phyloP scores from a whole-genome alignment of 2,888 invertebrate genomes.

The Furcula furcula region DNA sequence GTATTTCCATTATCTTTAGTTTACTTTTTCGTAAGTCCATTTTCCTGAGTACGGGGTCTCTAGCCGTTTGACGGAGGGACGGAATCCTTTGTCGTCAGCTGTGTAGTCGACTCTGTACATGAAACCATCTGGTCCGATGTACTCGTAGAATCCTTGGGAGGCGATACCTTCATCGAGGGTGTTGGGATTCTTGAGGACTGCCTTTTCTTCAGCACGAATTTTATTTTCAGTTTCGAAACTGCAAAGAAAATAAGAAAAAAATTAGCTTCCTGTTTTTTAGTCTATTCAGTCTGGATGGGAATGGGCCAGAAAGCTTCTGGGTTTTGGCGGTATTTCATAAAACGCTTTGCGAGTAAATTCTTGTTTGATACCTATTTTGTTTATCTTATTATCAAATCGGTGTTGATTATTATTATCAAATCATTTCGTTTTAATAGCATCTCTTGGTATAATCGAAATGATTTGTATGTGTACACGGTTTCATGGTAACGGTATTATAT shows the following conservation, averaged over 20 bases:
- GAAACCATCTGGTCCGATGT: constrained; percentile 78
- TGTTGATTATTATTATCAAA: too few species aligned
- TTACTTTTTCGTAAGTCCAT: constrained; percentile 72
- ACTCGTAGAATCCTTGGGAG: constrained; percentile 76
- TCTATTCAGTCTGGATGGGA: too few species aligned
- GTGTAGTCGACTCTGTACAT: constrained; percentile 79
- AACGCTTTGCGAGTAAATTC: too few species aligned
- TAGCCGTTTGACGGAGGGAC: constrained; percentile 68
- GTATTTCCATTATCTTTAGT: constrained; percentile 36
- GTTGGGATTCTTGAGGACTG: constrained; percentile 73
- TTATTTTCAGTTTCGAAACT: constrained; percentile 81
- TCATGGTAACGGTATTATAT: constrained; percentile 16
- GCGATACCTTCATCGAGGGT: constrained; percentile 75
- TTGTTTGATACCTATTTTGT: too few species aligned
- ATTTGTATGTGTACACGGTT: too few species aligned
- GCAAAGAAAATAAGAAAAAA: constrained; percentile 14
- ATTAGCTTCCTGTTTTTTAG: too few species aligned
- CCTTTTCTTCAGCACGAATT: constrained; percentile 77
- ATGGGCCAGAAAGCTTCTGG: too few species aligned
- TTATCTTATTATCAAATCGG: too few species aligned
- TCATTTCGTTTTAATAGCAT: too few species aligned
- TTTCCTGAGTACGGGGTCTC: constrained; percentile 76
- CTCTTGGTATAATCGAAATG: too few species aligned
- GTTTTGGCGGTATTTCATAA: too few species aligned
- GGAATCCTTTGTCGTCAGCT: constrained; percentile 77